Conservation (phyloP, 1,140 invertebrate species). For the Drosophila quadrilineata region DNA sequence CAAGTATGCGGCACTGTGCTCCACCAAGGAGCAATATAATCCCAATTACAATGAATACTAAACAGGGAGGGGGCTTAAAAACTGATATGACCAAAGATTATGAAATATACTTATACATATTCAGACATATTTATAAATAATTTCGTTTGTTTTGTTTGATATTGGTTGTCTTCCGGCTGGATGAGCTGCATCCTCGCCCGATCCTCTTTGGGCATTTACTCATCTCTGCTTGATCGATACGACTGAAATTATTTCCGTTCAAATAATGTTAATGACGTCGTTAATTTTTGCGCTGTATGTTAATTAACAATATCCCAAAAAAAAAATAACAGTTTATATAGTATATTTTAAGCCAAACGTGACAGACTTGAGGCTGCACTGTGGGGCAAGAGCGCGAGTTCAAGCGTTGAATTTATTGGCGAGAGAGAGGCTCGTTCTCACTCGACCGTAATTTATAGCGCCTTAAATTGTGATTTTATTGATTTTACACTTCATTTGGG, state of each 20-base stretch:
- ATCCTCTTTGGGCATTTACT: conserved; percentile 15
- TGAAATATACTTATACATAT: background rate
- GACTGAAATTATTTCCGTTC: conserved; percentile 42
- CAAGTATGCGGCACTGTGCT: conserved; percentile 61
- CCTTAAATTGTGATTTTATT: conserved; percentile 1
- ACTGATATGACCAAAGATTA: conserved; percentile 39
- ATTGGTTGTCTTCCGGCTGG: no score
- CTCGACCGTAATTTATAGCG: conserved; percentile 2
- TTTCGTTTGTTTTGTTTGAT: conserved; percentile 1
- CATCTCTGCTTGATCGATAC: conserved; percentile 35
- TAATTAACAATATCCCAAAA: conserved; percentile 49
- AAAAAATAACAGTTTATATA: conserved; percentile 9
- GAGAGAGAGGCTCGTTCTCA: conserved; percentile 12
- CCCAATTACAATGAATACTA: conserved; percentile 68
- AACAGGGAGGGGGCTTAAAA: conserved; percentile 6
- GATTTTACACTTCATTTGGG: conserved; percentile 12
- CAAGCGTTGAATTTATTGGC: background rate
- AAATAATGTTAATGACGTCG: conserved; percentile 28
- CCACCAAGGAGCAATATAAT: conserved; percentile 60
- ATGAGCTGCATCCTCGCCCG: conserved; percentile 1
- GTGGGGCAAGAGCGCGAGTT: conserved; percentile 3
- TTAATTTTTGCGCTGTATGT: conserved; percentile 39
- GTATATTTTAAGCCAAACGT: conserved; percentile 31
- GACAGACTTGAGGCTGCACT: conserved; percentile 39
- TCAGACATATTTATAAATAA: background rate